Evolutionary conservation across 2,113 vertebrate species (phyloP).

Genomic region (Ciconia stormi): DNA sequence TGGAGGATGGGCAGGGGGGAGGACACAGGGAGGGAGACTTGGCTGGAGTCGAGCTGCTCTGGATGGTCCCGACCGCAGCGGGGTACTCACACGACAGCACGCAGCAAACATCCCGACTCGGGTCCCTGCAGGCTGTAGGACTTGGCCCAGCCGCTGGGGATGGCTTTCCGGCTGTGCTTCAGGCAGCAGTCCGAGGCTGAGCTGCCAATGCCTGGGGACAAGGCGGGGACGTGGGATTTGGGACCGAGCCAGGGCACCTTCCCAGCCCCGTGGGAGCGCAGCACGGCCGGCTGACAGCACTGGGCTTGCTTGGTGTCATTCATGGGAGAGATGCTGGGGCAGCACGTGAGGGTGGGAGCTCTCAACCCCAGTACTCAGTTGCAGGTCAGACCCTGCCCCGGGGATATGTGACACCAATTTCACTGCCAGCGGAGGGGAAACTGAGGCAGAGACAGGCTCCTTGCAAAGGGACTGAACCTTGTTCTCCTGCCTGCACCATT

Average conservation of each 20-base stretch:
- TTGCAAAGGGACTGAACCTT: not conserved
- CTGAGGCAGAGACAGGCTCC: not conserved
- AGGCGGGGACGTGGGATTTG: not conserved
- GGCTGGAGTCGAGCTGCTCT: not conserved
- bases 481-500: fast-evolving
- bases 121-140: constrained; percentile 63
- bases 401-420: not conserved
- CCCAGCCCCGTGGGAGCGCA: not conserved
- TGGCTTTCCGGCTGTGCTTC: not conserved
- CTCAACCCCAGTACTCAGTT: not conserved
- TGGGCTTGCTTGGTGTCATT: not conserved
- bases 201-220: constrained; percentile 56
- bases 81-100: constrained; percentile 66
- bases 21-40: not conserved
- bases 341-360: fast-evolving
- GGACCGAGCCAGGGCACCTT: not conserved
- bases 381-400: not conserved
- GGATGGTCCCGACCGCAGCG: fast-evolving
- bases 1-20: fast-evolving
- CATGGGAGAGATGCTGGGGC: not conserved
- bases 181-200: constrained; percentile 69
- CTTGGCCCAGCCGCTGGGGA: not conserved
- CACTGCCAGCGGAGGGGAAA: not conserved
- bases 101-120: constrained; percentile 21
- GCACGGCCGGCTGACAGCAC: fast-evolving